Evolutionary conservation across 2,888 invertebrate species (phyloP), one percentile per base, ranked within the genome.

Genomic region (Chymomyza caudatula): DNA sequence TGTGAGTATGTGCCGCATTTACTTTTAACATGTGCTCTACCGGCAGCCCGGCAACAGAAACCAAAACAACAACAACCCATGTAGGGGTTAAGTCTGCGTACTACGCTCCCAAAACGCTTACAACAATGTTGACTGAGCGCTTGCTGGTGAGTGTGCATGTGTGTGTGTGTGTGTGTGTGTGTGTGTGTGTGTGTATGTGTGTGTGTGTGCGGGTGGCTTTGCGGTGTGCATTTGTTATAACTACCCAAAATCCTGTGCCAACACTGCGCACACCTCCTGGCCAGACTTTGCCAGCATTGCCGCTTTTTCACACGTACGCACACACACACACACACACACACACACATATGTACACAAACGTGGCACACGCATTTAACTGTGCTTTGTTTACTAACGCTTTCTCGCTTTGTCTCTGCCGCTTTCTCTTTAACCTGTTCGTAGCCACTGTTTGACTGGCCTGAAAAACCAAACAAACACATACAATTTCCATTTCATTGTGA

Each of bases 21-120:
- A 74, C 71, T 62, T 82, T 77, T 63, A 85, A 74, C 85, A 82
- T 85, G 80, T 80, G 85, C 77, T 70, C 74, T 70, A 57, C 73
- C 60, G 65, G 22, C 63, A n/a, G 4, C 1, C 11, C 43, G 57
- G 20, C 63, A 60, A 5, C 60, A 56, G 4, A 57, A 60, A 37
- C 80, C 59, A 42, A 65, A 75, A 19, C 67, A 73, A 55, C 56
- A 51, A 11, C 47, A 67, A 23, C 5, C 15, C 2, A 47, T 47
- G 15, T 29, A 43, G 57, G 11, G 49, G 51, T 8, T 37, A 37
- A 37, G 29, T 37, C 29, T 37, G 11, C 11, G 29, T 11, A 20
- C 20, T 17, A 15, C 44, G 15, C 15, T 17, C 44, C 17, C 44
- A 15, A 17, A 47, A 47, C 44, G 51, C 51, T 51, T 51, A 51